phyloP scores from a whole-genome alignment of 2,888 invertebrate genomes.

The Parnassius orleans region DNA sequence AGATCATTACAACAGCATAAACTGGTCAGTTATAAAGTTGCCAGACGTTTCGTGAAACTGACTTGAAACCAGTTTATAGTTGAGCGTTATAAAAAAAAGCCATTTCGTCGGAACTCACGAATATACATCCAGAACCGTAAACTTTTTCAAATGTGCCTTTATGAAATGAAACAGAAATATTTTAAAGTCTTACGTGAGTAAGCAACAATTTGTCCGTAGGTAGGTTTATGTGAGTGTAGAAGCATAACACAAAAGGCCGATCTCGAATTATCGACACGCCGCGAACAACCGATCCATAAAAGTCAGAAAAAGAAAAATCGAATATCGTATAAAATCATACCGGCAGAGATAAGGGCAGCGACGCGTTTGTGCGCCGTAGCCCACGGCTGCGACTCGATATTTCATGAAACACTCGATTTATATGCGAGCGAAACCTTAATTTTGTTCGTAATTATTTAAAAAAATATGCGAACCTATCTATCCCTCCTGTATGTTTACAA shows the following conservation, averaged over 20 bases:
- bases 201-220: slow-evolving; percentile 19
- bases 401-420: slow-evolving; percentile 78
- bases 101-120: slow-evolving; percentile 31
- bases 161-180: slow-evolving; percentile 32
- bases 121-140: slow-evolving; percentile 15
- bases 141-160: slow-evolving; percentile 12
- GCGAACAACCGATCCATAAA: slow-evolving; percentile 76
- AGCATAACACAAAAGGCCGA: slow-evolving; percentile 38
- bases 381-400: slow-evolving; percentile 73
- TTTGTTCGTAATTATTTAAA: slow-evolving; percentile 69
- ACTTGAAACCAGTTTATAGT: slow-evolving; percentile 63
- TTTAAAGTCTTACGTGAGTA: neutral
- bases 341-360: slow-evolving; percentile 71
- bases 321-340: slow-evolving; percentile 77
- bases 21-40: slow-evolving; percentile 74
- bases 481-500: neutral
- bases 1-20: slow-evolving; percentile 78
- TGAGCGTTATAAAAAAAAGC: slow-evolving; percentile 59
- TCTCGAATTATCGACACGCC: slow-evolving; percentile 74
- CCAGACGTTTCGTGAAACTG: slow-evolving; percentile 60
- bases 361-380: slow-evolving; percentile 66
- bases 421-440: slow-evolving; percentile 75
- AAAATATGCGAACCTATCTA: slow-evolving; percentile 38
- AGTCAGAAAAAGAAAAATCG: slow-evolving; percentile 73
- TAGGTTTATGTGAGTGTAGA: slow-evolving; percentile 29